Percentiles rank a stretch among this genome's conserved stretches.
phyloP scores from a whole-genome alignment of 2,797 vertebrate species.

The Emys orbicularis region DNA sequence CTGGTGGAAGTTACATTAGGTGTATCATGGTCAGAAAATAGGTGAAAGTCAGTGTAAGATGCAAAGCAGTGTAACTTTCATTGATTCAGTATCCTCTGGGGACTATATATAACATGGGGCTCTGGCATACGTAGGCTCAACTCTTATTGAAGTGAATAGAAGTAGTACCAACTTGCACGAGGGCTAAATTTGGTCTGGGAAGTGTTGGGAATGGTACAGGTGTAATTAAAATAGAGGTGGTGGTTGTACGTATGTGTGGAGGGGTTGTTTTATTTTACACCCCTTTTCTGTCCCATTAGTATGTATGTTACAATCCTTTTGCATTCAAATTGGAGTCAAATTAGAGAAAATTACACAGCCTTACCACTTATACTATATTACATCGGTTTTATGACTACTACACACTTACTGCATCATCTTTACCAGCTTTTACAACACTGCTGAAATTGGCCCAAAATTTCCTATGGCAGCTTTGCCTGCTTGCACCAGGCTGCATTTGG shows the following conservation, averaged over 20 bases:
- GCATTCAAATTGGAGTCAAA: background rate
- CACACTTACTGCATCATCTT: background rate
- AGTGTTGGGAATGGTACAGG: background rate
- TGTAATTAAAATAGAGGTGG: background rate
- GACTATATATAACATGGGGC: no score
- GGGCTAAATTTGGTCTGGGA: background rate
- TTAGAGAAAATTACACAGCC: background rate
- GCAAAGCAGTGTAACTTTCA: background rate
- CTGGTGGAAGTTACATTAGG: background rate
- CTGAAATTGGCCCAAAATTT: conserved; percentile 14
- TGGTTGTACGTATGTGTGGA: background rate
- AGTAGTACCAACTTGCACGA: background rate
- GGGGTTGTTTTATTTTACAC: background rate
- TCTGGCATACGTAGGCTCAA: background rate
- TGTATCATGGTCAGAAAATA: no score
- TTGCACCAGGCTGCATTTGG: background rate
- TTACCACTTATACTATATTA: background rate
- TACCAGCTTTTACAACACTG: background rate
- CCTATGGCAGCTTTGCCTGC: background rate
- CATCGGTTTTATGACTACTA: background rate
- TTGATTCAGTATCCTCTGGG: background rate
- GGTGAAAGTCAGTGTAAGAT: background rate
- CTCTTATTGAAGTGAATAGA: background rate
- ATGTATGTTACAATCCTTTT: background rate
- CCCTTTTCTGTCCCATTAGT: background rate